A percentile compares a stretch with the other conserved stretches of the same genome.
phyloP scores from a whole-genome alignment of 2,888 invertebrate species.

The Andrena trimmerana region DNA sequence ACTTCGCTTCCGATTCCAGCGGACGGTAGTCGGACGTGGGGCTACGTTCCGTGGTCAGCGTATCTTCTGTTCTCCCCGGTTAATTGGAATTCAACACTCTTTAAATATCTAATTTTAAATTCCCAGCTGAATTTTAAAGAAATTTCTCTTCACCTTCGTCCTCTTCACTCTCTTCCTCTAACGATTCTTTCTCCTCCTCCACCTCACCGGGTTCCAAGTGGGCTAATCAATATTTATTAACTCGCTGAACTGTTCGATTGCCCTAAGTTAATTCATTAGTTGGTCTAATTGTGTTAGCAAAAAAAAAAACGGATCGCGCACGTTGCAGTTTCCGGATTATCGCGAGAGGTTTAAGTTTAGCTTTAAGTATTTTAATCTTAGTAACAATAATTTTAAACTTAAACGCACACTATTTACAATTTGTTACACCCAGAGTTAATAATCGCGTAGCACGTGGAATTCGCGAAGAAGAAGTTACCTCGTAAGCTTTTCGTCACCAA shows the following conservation, averaged over 20 bases:
- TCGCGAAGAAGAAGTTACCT: too few relatives aligned
- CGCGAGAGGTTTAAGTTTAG: too few relatives aligned
- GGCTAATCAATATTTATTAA: neutral
- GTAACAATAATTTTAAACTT: too few relatives aligned
- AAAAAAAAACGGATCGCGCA: too few relatives aligned
- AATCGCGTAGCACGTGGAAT: too few relatives aligned
- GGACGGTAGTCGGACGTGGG: constrained; percentile 28
- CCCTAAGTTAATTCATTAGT: neutral
- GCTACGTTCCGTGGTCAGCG: neutral
- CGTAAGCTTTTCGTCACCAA: too few relatives aligned
- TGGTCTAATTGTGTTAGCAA: too few relatives aligned
- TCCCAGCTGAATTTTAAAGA: neutral
- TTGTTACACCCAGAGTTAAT: too few relatives aligned
- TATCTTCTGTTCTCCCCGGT: neutral
- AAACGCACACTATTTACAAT: too few relatives aligned
- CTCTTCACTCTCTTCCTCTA: neutral
- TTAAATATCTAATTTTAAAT: neutral
- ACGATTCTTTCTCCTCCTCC: neutral
- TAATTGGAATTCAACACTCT: neutral
- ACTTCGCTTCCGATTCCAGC: constrained; percentile 15
- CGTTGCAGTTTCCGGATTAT: too few relatives aligned
- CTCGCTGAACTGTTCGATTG: neutral
- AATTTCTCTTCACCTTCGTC: neutral
- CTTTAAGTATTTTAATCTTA: too few relatives aligned
- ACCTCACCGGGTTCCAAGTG: neutral